Percentiles rank a stretch among this genome's conserved stretches.
Evolutionary conservation across 2,113 vertebrate species (phyloP).

Genomic region (Tetrao urogallus): DNA sequence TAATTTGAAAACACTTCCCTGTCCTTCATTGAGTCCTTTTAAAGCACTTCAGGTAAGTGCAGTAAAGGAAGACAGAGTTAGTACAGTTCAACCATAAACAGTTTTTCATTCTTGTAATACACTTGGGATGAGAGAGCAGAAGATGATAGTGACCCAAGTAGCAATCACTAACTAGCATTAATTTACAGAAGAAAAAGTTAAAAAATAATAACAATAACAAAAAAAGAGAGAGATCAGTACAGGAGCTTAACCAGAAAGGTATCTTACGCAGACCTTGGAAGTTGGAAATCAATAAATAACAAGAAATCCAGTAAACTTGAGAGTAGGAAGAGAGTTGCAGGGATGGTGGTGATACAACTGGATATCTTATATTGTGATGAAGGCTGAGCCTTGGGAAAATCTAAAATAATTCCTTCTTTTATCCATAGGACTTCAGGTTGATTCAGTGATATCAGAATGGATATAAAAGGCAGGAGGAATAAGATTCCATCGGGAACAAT

Average conservation of each 20-base stretch:
- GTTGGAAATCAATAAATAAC: background rate
- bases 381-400: background rate
- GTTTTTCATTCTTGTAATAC: background rate
- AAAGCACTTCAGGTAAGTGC: background rate
- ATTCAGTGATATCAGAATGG: background rate
- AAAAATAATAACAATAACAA: too few relatives aligned
- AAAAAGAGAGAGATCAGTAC: background rate
- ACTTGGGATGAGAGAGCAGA: background rate
- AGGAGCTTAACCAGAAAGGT: background rate
- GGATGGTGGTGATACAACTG: background rate
- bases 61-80: background rate
- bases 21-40: background rate
- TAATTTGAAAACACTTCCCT: background rate
- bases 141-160: background rate
- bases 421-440: background rate
- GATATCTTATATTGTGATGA: background rate
- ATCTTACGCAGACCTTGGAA: background rate
- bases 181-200: background rate
- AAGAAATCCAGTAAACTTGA: background rate
- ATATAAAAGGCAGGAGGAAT: background rate
- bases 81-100: rapidly evolving
- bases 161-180: background rate
- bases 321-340: background rate
- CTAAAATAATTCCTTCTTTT: background rate
- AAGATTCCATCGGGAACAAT: background rate